These are phyloP conservation scores for Macrobrachium rosenbergii DNA, from an alignment of 1,140 invertebrate species.

Conservation along the genomic window DNA sequence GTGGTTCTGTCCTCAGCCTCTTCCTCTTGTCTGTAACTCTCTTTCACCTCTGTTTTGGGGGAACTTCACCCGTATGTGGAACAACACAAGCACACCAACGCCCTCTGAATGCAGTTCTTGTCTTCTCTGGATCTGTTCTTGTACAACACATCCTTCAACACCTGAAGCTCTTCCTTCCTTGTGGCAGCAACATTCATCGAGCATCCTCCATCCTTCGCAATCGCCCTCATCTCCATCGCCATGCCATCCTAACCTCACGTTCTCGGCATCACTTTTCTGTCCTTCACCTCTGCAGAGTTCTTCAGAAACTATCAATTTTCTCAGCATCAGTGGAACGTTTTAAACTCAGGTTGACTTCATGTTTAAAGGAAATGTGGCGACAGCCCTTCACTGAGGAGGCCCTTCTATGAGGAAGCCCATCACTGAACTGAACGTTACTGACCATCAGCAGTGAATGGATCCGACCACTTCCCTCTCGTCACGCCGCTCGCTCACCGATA, in stretches of 20 bases:
- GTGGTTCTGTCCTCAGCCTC: background rate
- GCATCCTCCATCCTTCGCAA: background rate
- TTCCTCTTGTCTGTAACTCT: background rate
- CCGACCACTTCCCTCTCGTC: too few relatives aligned
- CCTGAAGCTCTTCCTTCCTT: background rate
- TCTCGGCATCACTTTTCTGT: background rate
- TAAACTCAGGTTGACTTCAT: background rate
- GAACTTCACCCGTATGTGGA: too few relatives aligned
- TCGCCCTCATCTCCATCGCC: background rate
- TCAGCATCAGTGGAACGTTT: constrained; percentile 16
- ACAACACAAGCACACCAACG: background rate
- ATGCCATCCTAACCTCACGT: background rate
- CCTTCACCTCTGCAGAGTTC: constrained; percentile 2
- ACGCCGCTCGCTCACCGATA: too few relatives aligned
- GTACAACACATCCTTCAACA: background rate
- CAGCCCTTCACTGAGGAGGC: background rate
- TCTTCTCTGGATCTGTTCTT: too few relatives aligned
- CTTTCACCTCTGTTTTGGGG: background rate
- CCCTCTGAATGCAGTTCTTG: background rate
- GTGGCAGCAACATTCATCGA: too few relatives aligned
- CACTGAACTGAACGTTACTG: too few relatives aligned
- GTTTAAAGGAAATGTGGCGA: background rate
- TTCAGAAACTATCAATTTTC: constrained; percentile 20
- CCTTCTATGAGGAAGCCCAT: too few relatives aligned
- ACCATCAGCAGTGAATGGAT: too few relatives aligned